Conservation (phyloP, 2,888 invertebrate genomes). For the Branchellion lobata region DNA sequence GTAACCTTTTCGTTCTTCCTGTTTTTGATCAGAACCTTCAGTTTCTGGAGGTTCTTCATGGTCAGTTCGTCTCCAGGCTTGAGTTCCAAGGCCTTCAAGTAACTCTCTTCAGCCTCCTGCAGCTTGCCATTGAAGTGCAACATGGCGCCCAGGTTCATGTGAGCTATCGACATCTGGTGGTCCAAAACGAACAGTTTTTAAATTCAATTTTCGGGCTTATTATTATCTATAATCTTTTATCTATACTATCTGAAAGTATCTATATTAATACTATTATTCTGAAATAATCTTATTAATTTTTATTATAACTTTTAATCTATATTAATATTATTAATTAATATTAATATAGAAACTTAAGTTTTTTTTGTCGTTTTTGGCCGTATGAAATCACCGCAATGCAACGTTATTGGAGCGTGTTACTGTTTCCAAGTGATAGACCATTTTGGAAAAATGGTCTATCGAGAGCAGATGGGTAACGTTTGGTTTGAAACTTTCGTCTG, state of each 20-base stretch:
- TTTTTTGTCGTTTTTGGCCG: no score
- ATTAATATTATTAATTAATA: no score
- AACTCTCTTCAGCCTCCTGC: conserved; percentile 80
- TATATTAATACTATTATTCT: no score
- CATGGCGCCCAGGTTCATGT: conserved; percentile 92
- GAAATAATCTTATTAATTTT: no score
- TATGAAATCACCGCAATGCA: no score
- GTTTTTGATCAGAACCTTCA: conserved; percentile 64
- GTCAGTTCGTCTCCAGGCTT: conserved; percentile 87
- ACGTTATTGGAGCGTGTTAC: no score
- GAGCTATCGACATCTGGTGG: conserved; percentile 78
- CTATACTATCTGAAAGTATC: conserved; percentile 9
- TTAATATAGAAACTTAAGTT: no score
- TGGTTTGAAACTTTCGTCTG: no score
- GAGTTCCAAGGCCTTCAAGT: conserved; percentile 79
- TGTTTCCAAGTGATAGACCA: no score
- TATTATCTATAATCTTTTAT: not conserved
- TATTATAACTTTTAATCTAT: no score
- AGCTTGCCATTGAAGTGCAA: conserved; percentile 88
- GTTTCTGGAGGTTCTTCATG: conserved; percentile 80
- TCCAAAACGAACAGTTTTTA: conserved; percentile 1
- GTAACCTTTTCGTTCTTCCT: conserved; percentile 4
- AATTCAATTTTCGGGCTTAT: not conserved
- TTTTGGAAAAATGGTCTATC: no score
- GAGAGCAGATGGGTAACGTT: no score